phyloP scores from a whole-genome alignment of 1,140 invertebrate species.

The Pseudomyrmex sp. region DNA sequence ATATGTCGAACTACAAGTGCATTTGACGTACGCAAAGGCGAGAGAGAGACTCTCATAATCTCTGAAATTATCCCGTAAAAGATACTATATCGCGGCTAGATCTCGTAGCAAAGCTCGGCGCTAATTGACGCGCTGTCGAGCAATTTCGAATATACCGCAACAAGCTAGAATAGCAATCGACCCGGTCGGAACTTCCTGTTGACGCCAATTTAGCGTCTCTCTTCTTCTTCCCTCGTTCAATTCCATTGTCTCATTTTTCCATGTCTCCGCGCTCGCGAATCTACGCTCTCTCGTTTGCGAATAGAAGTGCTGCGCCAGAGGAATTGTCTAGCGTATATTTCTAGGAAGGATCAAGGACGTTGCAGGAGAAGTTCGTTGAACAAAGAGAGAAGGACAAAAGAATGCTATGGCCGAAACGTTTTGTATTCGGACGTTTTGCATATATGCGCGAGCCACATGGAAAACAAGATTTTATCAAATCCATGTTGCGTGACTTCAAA shows the following conservation, averaged over 20 bases:
- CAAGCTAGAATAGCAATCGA: constrained; percentile 29
- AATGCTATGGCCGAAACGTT: constrained; percentile 63
- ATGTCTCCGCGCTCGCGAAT: not conserved
- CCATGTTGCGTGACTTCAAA: constrained; percentile 3
- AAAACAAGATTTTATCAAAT: constrained; percentile 34
- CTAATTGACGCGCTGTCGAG: constrained; percentile 30
- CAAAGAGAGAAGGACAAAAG: constrained; percentile 25
- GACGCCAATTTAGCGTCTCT: constrained; percentile 15
- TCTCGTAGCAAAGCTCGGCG: constrained; percentile 29
- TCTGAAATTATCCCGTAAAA: constrained; percentile 34
- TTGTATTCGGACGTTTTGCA: constrained; percentile 19
- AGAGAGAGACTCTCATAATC: not conserved
- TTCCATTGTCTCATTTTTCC: constrained; percentile 36
- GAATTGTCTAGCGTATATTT: constrained; percentile 54
- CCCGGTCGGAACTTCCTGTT: constrained; percentile 22
- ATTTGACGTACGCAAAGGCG: not conserved
- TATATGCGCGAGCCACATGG: not conserved
- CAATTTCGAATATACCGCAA: constrained; percentile 16
- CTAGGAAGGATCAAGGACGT: constrained; percentile 70
- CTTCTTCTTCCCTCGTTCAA: not conserved
- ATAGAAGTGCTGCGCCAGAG: not conserved
- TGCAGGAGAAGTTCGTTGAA: constrained; percentile 20
- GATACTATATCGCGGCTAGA: constrained; percentile 5
- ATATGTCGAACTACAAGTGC: not conserved
- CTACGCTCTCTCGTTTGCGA: too few relatives aligned